These are phyloP conservation scores for Incurvaria masculella DNA, from an alignment of 2,888 invertebrate genomes.

Conservation along the genomic window DNA sequence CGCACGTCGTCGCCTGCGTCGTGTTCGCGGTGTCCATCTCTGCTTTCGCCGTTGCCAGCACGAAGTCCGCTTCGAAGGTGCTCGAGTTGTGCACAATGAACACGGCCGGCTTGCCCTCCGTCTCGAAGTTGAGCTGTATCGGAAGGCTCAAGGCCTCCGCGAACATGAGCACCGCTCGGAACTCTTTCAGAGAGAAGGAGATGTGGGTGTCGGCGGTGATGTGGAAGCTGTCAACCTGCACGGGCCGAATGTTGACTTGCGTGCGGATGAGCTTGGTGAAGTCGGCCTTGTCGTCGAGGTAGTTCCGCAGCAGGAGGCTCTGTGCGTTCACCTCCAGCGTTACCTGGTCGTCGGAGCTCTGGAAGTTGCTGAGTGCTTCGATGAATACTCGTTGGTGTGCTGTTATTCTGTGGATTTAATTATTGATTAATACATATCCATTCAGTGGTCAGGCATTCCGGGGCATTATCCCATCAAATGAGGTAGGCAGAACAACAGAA, in stretches of 20 bases:
- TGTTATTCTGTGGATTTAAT: slow-evolving; percentile 56
- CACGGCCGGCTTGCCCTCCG: slow-evolving; percentile 73
- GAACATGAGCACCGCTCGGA: slow-evolving; percentile 74
- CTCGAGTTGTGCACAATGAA: slow-evolving; percentile 69
- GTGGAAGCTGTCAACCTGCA: slow-evolving; percentile 69
- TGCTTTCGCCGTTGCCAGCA: slow-evolving; percentile 73
- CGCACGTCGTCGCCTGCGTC: slow-evolving; percentile 32
- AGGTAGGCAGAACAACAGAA: no score
- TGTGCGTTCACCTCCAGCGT: slow-evolving; percentile 67
- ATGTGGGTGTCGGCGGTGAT: slow-evolving; percentile 66
- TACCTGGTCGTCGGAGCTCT: slow-evolving; percentile 75
- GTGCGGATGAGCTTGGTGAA: slow-evolving; percentile 72
- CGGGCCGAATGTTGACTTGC: slow-evolving; percentile 67
- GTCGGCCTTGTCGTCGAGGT: slow-evolving; percentile 63
- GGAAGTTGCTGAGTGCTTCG: slow-evolving; percentile 78
- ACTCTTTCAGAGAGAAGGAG: slow-evolving; percentile 84
- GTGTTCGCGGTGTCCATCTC: slow-evolving; percentile 38
- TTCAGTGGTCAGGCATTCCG: no score
- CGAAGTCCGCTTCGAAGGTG: slow-evolving; percentile 75
- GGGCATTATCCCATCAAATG: no score
- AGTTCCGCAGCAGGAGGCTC: slow-evolving; percentile 71
- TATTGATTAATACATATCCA: no score
- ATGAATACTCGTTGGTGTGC: slow-evolving; percentile 63
- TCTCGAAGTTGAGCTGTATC: slow-evolving; percentile 70
- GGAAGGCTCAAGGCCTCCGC: slow-evolving; percentile 71